Evolutionary conservation across 2,888 invertebrate species (phyloP), one percentile per base, ranked within the genome.

Genomic region (Nipponacmea schrenckii): DNA sequence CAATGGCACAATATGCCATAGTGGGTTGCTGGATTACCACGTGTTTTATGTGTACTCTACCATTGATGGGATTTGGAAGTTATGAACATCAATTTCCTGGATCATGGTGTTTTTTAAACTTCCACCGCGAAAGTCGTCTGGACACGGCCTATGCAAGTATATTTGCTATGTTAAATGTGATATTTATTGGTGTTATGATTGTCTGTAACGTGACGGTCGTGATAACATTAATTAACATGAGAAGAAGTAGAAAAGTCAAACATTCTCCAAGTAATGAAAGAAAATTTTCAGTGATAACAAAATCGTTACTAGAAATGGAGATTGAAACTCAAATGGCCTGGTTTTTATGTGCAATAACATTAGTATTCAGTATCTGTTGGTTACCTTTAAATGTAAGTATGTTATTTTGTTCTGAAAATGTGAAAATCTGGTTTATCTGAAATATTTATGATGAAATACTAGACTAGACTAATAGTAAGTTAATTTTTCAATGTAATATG

Each of bases 21-120:
- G 68, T 81, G 15, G 71, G 71, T 7, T 79, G 82, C 64, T 86
- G 83, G 81, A 71, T 82, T 15, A 79, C 85, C 71, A 81, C 83
- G 17, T 69, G 82, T 1, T 64, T 81, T 44, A 84, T 88, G 70
- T 83, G 86, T 68, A 75, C 83, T 26, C 70, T 86, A 73, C 89
- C 89, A 0, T 78, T 89, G 31, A 74, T 87, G 66, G 87, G 87
- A 4, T 82, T 87, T 69, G 87, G 87, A 17, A 83, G 82, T 70
- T 88, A 85, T 74, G 86, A 82, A 14, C 79, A 81, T n/a, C 88
- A 89, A 77, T 88, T 83, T 79, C 88, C 88, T 1, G 83, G 85
- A 2, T 86, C 87, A 3, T 89, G 88, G 88, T 88, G 88, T 76
- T 89, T 86, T 73, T 77, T 89, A 67, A 86, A 88, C 75, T 84